Percentiles rank a stretch among this genome's conserved stretches.
Evolutionary conservation across 2,797 vertebrate genomes (phyloP).

Genomic region (Phylloscopus collybita): DNA sequence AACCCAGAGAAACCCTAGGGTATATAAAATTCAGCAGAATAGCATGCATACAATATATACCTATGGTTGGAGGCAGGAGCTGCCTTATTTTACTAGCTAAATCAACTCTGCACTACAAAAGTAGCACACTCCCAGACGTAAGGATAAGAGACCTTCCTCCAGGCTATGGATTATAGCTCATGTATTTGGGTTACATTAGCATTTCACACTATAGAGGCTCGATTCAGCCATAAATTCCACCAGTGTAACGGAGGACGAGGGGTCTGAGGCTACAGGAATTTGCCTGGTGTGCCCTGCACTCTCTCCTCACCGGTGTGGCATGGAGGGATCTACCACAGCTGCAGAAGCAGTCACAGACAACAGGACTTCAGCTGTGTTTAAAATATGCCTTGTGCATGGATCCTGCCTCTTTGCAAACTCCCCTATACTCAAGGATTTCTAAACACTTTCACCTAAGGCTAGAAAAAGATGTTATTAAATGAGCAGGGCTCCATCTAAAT

Average conservation of each 20-base stretch:
- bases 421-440: background rate
- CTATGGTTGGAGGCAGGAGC: conserved; percentile 26
- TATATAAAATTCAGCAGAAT: conserved; percentile 30
- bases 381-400: background rate
- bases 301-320: background rate
- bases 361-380: background rate
- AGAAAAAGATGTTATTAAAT: background rate
- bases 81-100: conserved; percentile 64
- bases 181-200: conserved; percentile 76
- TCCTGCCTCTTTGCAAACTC: background rate
- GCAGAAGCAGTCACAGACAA: background rate
- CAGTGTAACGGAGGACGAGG: conserved; percentile 9
- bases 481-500: background rate
- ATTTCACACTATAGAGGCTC: conserved; percentile 53
- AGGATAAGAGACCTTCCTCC: conserved; percentile 71
- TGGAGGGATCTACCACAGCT: background rate
- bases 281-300: background rate
- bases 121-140: conserved; percentile 34
- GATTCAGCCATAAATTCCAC: conserved; percentile 55
- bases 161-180: conserved; percentile 73
- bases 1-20: background rate
- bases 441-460: background rate
- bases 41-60: background rate
- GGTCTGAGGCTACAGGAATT: conserved; percentile 23
- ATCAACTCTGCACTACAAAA: conserved; percentile 55